phyloP scores from a whole-genome alignment of 1,140 invertebrate species.

The Cyclina sinensis region DNA sequence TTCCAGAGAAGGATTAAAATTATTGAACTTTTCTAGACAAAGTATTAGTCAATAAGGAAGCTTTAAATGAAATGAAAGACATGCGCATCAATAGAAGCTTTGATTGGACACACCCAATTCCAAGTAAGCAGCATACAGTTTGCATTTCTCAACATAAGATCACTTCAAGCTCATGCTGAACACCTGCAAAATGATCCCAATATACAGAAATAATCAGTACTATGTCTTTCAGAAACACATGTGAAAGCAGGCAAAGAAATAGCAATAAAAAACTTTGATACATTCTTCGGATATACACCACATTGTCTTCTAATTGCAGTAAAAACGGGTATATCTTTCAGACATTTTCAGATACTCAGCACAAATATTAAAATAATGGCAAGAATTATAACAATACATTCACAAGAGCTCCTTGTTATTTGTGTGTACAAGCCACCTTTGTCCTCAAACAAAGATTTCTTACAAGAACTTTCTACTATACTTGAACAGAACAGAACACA shows the following conservation, averaged over 20 bases:
- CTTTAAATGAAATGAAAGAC: slow-evolving; percentile 36
- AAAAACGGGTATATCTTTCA: neutral
- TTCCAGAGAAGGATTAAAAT: slow-evolving; percentile 22
- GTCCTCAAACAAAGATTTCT: neutral
- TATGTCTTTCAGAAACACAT: slow-evolving; percentile 9
- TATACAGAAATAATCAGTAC: neutral
- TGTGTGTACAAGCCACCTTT: slow-evolving; percentile 6
- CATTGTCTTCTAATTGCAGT: neutral
- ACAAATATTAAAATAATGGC: neutral
- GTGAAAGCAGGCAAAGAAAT: neutral
- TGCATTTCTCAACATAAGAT: slow-evolving; percentile 7
- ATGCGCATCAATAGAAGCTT: slow-evolving; percentile 1
- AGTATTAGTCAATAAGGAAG: slow-evolving; percentile 13
- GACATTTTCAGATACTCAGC: neutral
- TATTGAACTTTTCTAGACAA: slow-evolving; percentile 4
- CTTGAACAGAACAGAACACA: neutral
- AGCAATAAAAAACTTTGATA: neutral
- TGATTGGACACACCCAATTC: slow-evolving; percentile 1
- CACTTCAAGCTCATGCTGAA: neutral
- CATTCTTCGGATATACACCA: neutral
- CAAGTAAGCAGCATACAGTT: neutral
- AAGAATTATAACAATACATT: neutral
- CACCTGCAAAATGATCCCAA: neutral
- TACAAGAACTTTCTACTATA: neutral
- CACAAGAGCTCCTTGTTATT: neutral